Evolutionary conservation across 2,888 invertebrate species (phyloP), one percentile per base, ranked within the genome.

Genomic region (Eubasilissa splendida): DNA sequence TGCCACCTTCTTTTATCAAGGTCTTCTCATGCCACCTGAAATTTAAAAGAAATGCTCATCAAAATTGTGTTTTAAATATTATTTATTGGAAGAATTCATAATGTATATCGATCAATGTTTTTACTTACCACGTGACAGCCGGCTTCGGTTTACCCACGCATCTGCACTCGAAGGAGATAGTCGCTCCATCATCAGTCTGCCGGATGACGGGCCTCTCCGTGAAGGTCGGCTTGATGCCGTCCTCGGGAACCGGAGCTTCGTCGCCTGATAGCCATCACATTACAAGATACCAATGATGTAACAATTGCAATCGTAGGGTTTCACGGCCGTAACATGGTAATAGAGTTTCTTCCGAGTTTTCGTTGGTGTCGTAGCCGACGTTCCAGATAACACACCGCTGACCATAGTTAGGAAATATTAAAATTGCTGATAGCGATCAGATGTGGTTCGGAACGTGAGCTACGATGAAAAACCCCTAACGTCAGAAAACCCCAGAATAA

Each of bases 61-160:
- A 42, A 0, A 5, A 2, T 42, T 42, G 4, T 5, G 7, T 7
- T 42, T 42, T 7, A 50, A 53, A 53, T n/a, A 10, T 8, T 4
- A 71, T 42, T 7, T 22, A 54, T 52, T 31, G 14, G 4, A 54
- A 71, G 12, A 0, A 22, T 12, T 56, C 10, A 52, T 9, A 31
- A 58, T 22, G 87, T 85, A 81, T 42, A 65, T 63, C 22, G 22
- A 22, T 22, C 14, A 22, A 65, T 73, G 59, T 74, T 75, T 7
- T 59, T 73, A 91, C 94, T 93, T 94, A 97, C 99, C 99, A 99
- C 90, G 94, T 92, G 87, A 99, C 93, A 87, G 93, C 95, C 87
- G 99, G 98, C 91, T 96, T 96, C 85, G 99, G 99, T 91, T 98
- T 97, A 88, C 98, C 98, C 88, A 97, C 97, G 90, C 99, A 95